Conservation (phyloP, 2,797 vertebrate genomes). For the Paratrypauchen microcephalus region DNA sequence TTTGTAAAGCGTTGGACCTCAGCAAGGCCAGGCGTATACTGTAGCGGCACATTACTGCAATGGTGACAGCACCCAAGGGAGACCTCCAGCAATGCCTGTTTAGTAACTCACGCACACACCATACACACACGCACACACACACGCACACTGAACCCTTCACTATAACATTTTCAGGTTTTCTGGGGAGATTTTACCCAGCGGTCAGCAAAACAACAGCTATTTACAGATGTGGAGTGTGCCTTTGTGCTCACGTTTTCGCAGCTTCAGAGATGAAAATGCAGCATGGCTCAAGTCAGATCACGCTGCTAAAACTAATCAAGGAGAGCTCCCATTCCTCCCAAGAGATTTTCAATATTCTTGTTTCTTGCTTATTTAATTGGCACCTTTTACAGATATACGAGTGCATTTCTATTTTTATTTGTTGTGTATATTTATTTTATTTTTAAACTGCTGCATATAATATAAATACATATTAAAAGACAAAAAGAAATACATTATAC, state of each 20-base stretch:
- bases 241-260: slow-evolving; percentile 8
- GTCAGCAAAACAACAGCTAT: slow-evolving; percentile 47
- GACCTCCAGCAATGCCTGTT: slow-evolving; percentile 23
- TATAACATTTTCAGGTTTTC: slow-evolving; percentile 40
- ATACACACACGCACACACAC: slow-evolving; percentile 30
- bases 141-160: slow-evolving; percentile 38
- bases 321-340: slow-evolving; percentile 13
- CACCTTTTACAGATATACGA: neutral
- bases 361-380: neutral
- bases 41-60: slow-evolving; percentile 16
- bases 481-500: no score
- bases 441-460: no score
- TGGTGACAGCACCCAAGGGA: slow-evolving; percentile 36
- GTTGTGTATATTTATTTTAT: no score
- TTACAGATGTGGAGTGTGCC: slow-evolving; percentile 28
- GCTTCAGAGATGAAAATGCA: neutral
- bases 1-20: slow-evolving; percentile 25
- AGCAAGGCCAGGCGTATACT: neutral
- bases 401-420: no score
- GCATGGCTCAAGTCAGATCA: neutral
- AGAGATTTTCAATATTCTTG: slow-evolving; percentile 7
- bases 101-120: slow-evolving; percentile 31
- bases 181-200: slow-evolving; percentile 35
- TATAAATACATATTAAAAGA: no score
- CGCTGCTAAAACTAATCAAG: slow-evolving; percentile 32